Evolutionary conservation across 1,140 invertebrate species (phyloP).

Genomic region (Hetaerina americana): DNA sequence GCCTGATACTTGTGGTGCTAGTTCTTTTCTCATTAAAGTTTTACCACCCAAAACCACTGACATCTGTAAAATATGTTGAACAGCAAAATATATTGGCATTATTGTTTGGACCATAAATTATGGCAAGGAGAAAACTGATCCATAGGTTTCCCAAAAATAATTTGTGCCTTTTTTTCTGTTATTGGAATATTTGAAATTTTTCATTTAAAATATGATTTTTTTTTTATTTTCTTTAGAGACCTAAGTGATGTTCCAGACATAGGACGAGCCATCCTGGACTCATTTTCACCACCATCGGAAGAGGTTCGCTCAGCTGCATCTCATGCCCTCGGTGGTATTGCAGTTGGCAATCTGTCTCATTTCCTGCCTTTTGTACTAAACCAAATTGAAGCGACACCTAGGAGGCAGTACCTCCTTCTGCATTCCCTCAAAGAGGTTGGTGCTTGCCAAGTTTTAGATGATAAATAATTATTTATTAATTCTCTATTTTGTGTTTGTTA

Average conservation of each 20-base stretch:
- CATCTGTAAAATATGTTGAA: no score
- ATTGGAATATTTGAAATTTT: constrained; percentile 2
- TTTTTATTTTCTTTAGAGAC: constrained; percentile 47
- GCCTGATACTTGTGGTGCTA: no score
- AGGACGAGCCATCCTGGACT: constrained; percentile 59
- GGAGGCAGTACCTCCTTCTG: constrained; percentile 86
- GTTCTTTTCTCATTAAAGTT: no score
- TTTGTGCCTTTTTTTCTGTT: constrained; percentile 5
- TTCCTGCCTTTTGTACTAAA: constrained; percentile 90
- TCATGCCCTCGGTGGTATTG: constrained; percentile 88
- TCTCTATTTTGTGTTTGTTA: no score
- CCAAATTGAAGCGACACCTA: constrained; percentile 87
- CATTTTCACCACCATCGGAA: constrained; percentile 64
- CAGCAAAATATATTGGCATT: no score
- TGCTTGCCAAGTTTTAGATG: no score
- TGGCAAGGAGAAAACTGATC: no score
- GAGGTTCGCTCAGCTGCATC: constrained; percentile 92
- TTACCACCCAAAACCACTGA: no score
- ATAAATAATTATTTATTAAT: no score
- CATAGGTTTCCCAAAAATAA: constrained; percentile 9
- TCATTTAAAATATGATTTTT: no score
- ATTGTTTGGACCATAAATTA: no score
- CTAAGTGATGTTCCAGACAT: constrained; percentile 61
- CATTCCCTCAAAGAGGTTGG: constrained; percentile 93
- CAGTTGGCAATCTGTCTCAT: constrained; percentile 84